Evolutionary conservation across 2,797 vertebrate species (phyloP).

Genomic region (Lithobates pipiens): DNA sequence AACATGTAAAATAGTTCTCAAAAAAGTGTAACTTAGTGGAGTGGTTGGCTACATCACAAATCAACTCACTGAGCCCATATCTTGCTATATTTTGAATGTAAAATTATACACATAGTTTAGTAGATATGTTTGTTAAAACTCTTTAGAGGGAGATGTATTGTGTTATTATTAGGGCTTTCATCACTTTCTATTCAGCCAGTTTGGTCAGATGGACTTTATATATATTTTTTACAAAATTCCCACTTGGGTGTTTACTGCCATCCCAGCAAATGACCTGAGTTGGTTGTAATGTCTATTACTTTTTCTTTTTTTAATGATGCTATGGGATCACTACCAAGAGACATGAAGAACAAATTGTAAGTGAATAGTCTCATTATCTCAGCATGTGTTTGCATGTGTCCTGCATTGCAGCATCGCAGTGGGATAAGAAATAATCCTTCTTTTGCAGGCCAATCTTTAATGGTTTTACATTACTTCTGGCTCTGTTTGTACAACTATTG

Average conservation of each 20-base stretch:
- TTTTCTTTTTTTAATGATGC: conserved; percentile 32
- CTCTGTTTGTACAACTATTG: conserved; percentile 19
- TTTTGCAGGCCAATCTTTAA: conserved; percentile 42
- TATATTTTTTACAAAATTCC: background rate
- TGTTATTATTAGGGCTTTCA: background rate
- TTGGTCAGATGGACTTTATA: background rate
- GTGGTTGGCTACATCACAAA: background rate
- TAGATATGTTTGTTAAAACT: background rate
- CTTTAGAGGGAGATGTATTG: background rate
- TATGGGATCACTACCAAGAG: conserved; percentile 30
- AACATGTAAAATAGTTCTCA: background rate
- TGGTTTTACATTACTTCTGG: conserved; percentile 32
- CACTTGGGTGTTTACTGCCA: conserved; percentile 18
- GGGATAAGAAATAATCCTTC: conserved; percentile 36
- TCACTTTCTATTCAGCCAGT: background rate
- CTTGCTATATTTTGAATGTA: background rate
- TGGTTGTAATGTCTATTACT: conserved; percentile 25
- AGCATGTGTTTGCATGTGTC: conserved; percentile 33
- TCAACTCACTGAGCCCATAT: background rate
- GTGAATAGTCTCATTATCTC: conserved; percentile 53
- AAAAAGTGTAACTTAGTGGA: background rate
- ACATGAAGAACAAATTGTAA: conserved; percentile 35
- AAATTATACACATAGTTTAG: background rate
- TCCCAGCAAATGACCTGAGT: conserved; percentile 13
- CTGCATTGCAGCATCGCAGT: conserved; percentile 34